Conservation (phyloP, 92 coral and sea anemone genomes). For the Ricordea florida region DNA sequence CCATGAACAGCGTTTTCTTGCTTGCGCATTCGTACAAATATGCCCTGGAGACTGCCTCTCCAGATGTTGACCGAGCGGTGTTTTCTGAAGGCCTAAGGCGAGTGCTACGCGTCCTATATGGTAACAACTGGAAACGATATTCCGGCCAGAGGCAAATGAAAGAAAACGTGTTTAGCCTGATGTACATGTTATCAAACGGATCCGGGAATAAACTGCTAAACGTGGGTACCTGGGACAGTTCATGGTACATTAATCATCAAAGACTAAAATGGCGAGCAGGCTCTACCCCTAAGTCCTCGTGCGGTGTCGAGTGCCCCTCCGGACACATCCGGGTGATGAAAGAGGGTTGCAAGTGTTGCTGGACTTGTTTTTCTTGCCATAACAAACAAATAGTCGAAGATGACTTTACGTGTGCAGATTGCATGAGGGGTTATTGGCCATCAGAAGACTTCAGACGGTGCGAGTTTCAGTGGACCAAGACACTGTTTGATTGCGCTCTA, state of each 20-base stretch:
- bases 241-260: conserved; percentile 69
- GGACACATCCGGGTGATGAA: conserved; percentile 74
- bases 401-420: conserved; percentile 71
- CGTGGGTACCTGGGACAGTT: conserved; percentile 77
- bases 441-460: conserved; percentile 65
- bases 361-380: conserved; percentile 78
- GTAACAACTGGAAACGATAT: conserved; percentile 7
- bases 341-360: conserved; percentile 72
- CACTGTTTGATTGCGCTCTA: conserved; percentile 55
- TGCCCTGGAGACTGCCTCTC: neutral
- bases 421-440: conserved; percentile 85
- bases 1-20: conserved; percentile 58
- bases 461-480: conserved; percentile 60
- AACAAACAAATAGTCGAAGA: conserved; percentile 77
- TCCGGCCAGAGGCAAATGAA: conserved; percentile 35
- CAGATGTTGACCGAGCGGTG: neutral
- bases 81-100: conserved; percentile 19
- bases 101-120: conserved; percentile 3
- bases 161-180: conserved; percentile 69
- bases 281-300: conserved; percentile 66
- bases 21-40: conserved; percentile 55
- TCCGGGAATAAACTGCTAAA: conserved; percentile 18
- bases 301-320: conserved; percentile 62
- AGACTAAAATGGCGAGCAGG: conserved; percentile 55
- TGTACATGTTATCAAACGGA: conserved; percentile 42